Base-by-base conservation (phyloP, 2,113 vertebrate genomes). In the Propithecus coquereli region DNA sequence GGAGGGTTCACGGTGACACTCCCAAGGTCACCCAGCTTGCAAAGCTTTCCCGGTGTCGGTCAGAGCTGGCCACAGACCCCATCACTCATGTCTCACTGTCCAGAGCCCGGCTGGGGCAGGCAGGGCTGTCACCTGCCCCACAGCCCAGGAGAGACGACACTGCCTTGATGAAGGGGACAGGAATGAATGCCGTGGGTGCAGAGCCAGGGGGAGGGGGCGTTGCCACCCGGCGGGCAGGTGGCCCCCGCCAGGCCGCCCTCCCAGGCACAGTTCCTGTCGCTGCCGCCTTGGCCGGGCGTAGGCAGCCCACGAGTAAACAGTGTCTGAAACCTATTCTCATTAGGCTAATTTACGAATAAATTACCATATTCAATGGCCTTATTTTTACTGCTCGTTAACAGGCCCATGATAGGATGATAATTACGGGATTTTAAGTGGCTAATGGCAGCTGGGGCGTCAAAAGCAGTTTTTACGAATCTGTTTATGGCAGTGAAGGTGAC, bases 361-460 rank as follows among this genome's bases (percentile, higher is more conserved):
- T 99, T 99, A 99, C 98, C 99, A 99, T 99, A 99, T 99, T 99
- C 99, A 99, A 99, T 99, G 99, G 99, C 98, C 99, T 99, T 99
- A 99, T 99, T 99, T 99, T 99, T 99, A 99, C 98, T 99, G 98
- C 99, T 99, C 99, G 99, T 99, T 99, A 99, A 99, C 99, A 99
- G 99, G 99, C 99, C 99, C 99, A 99, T 99, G 99, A 99, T 99
- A 99, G 99, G 99, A 99, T 99, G 99, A 99, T 99, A 99, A 99
- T 99, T 99, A 99, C 99, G 99, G 99, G 99, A 99, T 99, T 99
- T 99, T 99, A 99, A 99, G 98, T 99, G 98, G 98, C 98, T 98
- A 99, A 99, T 99, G 99, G 98, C 98, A 99, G 98, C 98, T 99
- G 99, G 98, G 98, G 98, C 98, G 98, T 99, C 98, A 99, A 99